Evolutionary conservation across 2,113 vertebrate genomes (phyloP).

Genomic region (Pluvialis apricaria): DNA sequence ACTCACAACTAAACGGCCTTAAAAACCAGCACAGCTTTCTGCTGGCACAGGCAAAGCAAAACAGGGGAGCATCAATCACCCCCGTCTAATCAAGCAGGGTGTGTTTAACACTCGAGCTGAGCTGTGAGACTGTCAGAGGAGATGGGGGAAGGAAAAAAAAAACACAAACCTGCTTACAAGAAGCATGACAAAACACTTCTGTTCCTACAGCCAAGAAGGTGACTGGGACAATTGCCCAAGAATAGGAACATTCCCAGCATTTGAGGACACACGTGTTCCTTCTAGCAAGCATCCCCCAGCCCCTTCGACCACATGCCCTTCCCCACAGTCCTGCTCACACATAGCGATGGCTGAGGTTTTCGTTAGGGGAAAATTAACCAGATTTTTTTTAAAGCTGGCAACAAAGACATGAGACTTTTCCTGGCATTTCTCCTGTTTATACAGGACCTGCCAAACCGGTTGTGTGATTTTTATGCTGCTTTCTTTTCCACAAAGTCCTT

Average conservation of each 20-base stretch:
- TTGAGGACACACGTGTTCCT: background rate
- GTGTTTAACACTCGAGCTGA: background rate
- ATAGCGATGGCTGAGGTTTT: background rate
- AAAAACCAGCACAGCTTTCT: background rate
- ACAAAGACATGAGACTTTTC: conserved; percentile 11
- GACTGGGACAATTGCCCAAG: background rate
- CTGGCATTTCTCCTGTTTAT: conserved; percentile 62
- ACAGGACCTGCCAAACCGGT: conserved; percentile 67
- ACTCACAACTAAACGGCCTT: background rate
- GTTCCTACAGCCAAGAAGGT: background rate
- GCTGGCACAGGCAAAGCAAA: background rate
- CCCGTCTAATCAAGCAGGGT: background rate
- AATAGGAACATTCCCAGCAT: background rate
- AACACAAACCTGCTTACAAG: background rate
- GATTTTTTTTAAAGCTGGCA: background rate
- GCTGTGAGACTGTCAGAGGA: conserved; percentile 2
- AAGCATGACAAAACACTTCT: background rate
- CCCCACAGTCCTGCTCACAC: background rate
- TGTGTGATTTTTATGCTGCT: conserved; percentile 45
- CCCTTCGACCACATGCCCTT: background rate
- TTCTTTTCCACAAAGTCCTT: conserved; percentile 62
- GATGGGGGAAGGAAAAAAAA: background rate
- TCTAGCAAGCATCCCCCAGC: background rate
- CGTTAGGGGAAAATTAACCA: background rate
- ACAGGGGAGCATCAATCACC: conserved; percentile 3